Evolutionary conservation across 2,113 vertebrate genomes (phyloP).

Genomic region (Romanogobio albipinnatus): DNA sequence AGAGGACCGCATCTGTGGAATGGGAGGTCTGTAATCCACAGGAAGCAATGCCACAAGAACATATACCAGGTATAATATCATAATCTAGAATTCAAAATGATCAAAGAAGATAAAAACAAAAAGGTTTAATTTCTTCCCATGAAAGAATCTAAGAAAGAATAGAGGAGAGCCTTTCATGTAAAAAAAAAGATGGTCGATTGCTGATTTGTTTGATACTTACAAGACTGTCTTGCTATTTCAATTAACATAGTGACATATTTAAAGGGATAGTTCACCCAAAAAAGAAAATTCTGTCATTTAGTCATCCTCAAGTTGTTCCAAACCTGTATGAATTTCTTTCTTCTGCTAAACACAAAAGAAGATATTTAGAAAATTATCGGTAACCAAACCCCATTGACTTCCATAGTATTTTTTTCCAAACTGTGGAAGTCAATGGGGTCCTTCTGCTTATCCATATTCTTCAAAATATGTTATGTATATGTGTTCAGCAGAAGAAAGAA

Average conservation of each 20-base stretch:
- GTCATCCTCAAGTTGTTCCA: no score
- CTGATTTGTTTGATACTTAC: background rate
- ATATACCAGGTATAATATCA: background rate
- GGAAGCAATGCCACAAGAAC: background rate
- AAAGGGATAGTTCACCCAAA: background rate
- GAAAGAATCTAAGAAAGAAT: background rate
- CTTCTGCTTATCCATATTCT: no score
- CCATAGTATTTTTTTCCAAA: no score
- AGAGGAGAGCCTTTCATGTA: background rate
- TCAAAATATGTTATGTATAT: no score
- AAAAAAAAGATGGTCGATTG: background rate
- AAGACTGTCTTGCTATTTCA: background rate
- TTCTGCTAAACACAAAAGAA: background rate
- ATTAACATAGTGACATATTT: background rate
- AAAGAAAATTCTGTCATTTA: no score
- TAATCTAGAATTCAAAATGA: background rate
- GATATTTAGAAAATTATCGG: no score
- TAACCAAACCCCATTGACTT: no score
- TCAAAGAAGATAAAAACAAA: background rate
- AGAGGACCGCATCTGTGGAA: background rate
- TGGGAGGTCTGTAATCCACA: background rate
- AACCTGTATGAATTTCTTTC: no score
- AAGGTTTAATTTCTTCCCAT: background rate
- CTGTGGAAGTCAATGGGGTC: no score
- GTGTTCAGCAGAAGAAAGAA: no score